Base-by-base conservation (phyloP, 2,888 invertebrate genomes). In the Phytoseiulus persimilis region DNA sequence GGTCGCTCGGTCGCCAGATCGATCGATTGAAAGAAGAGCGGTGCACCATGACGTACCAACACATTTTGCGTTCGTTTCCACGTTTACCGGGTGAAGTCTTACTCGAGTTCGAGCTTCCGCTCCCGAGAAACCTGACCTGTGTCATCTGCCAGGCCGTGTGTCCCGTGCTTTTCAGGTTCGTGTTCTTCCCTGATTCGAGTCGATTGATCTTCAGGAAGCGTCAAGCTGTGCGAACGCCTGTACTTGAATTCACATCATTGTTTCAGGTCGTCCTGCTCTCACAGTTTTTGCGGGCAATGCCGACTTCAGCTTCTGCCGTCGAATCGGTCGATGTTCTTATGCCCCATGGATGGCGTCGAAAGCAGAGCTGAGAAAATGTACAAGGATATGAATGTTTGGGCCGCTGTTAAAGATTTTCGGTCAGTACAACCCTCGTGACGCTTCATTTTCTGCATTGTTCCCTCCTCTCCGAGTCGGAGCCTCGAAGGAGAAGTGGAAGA, bases 151-250 rank as follows among this genome's bases (percentile, higher is more conserved):
- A 87, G 45, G 32, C 87, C 31, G 87, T 87, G 32, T 87, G 39
- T n/a, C 87, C 87, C n/a, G 87, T 87, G n/a, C 87, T 87, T 45
- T 87, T 87, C 87, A 87, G 87, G 87, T 87, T n/a, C n/a, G 32
- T 87, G 28, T n/a, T 28, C 5, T 14, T 65, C 65, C 2, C 65
- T 18, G 65, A 65, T 28, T 18, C 65, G 65, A 28, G 65, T 65
- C 23, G 23, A 65, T 65, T 2, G 18, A 2, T 65, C 2, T 65
- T 1, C 65, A 23, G 65, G 18, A 65, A 65, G 5, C 2, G 65
- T 65, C 23, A 65, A 23, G 65, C 1, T 18, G 5, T 23, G 65
- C 23, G 65, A 65, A 65, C 3, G 3, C 39, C 3, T 39, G 39
- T 3, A 6, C 5, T 9, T 23, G 18, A 65, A 65, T n/a, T n/a